Evolutionary conservation across 1,140 invertebrate species (phyloP).

Genomic region (Macrotrachela quadricornifera): DNA sequence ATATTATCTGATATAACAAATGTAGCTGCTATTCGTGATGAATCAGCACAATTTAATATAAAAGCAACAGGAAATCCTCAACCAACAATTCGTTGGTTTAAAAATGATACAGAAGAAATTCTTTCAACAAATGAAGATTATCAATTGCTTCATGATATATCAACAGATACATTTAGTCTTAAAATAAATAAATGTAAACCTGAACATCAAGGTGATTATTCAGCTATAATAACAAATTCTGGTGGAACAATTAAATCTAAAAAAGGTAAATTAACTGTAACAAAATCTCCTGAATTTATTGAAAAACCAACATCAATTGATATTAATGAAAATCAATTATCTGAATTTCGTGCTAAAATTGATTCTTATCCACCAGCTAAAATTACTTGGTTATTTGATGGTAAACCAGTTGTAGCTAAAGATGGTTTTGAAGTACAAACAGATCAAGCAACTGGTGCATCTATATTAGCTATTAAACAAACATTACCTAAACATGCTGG

Average conservation of each 20-base stretch:
- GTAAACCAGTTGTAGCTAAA: background rate
- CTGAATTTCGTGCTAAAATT: conserved; percentile 63
- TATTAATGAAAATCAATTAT: conserved; percentile 58
- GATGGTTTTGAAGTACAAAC: background rate
- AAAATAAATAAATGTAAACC: no score
- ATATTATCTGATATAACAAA: no score
- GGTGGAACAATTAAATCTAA: background rate
- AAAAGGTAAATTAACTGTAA: no score
- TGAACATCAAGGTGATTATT: conserved; percentile 1
- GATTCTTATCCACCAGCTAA: conserved; percentile 21
- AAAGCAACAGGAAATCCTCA: conserved; percentile 67
- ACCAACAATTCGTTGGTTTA: conserved; percentile 74
- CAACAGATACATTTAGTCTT: no score
- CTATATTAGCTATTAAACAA: no score
- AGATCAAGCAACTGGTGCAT: background rate
- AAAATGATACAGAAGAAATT: conserved; percentile 65
- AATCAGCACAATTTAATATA: background rate
- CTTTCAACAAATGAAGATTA: conserved; percentile 37
- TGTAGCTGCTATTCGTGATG: no score
- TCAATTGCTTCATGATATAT: no score
- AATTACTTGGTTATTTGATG: conserved; percentile 1
- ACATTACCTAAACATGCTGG: conserved; percentile 23
- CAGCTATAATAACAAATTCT: background rate
- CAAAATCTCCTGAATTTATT: conserved; percentile 42
- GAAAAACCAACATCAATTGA: conserved; percentile 56